phyloP scores from a whole-genome alignment of 2,113 vertebrate species.

The Meleagris gallopavo region DNA sequence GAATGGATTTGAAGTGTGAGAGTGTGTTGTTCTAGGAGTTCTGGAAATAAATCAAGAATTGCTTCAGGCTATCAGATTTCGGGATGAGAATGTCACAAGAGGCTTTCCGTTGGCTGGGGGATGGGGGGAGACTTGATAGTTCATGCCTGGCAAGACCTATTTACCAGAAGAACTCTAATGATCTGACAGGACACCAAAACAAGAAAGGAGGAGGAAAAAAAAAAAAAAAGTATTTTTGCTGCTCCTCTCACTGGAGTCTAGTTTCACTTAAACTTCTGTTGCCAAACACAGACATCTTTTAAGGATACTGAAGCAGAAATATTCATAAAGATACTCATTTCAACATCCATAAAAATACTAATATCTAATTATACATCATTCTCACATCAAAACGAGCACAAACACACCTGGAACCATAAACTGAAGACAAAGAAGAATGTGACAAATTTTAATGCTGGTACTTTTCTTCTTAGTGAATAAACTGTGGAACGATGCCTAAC shows the following conservation, averaged over 20 bases:
- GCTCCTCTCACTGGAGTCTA: background rate
- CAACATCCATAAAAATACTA: background rate
- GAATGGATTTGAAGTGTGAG: background rate
- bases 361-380: background rate
- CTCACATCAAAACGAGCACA: background rate
- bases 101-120: background rate
- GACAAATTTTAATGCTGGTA: background rate
- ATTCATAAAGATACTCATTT: background rate
- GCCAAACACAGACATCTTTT: background rate
- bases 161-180: background rate
- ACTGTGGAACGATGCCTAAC: background rate
- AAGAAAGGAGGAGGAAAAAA: background rate
- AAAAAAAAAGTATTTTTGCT: background rate
- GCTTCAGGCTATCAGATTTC: constrained; percentile 26
- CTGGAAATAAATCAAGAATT: constrained; percentile 23
- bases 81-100: constrained; percentile 20
- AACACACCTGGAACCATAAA: background rate
- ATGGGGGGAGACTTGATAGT: background rate
- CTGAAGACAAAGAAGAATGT: background rate
- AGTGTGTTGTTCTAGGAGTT: background rate
- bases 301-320: background rate
- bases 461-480: background rate
- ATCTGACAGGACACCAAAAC: background rate
- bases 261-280: background rate
- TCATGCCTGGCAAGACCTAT: background rate